These are phyloP conservation scores for Platycnemis pennipes DNA, from an alignment of 2,888 invertebrate genomes.

Conservation along the genomic window DNA sequence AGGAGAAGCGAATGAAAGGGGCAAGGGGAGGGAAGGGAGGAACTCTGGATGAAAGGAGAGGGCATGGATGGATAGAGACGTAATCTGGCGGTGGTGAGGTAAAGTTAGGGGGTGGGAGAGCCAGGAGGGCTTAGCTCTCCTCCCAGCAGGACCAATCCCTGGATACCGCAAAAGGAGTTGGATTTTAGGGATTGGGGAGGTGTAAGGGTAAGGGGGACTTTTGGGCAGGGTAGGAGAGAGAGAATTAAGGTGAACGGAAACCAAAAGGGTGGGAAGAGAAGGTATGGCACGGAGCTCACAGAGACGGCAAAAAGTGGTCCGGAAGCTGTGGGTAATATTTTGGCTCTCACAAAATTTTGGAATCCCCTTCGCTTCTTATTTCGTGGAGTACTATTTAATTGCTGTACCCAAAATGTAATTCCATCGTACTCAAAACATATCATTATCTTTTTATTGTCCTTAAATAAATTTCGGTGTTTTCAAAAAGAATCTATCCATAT, in stretches of 20 bases:
- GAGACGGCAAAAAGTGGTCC: neutral
- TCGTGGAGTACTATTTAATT: too few species aligned
- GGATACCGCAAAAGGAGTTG: slow-evolving; percentile 32
- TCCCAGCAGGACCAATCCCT: slow-evolving; percentile 6
- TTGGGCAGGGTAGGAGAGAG: neutral
- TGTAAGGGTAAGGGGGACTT: neutral
- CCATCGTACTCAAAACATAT: too few species aligned
- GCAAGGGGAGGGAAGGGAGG: neutral
- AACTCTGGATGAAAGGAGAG: neutral
- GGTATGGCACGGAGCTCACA: neutral
- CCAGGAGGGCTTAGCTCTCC: neutral
- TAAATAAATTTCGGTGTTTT: too few species aligned
- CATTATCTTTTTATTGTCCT: too few species aligned
- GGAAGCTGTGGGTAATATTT: neutral
- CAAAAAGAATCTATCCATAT: too few species aligned
- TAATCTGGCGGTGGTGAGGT: slow-evolving; percentile 25
- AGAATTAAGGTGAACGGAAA: neutral
- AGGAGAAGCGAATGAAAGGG: neutral
- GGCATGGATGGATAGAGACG: neutral
- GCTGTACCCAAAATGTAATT: too few species aligned
- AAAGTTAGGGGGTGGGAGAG: neutral
- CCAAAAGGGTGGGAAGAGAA: neutral
- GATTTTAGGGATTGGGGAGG: slow-evolving; percentile 17
- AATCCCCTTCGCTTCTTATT: neutral
- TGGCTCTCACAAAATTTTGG: neutral